Evolutionary conservation across 2,113 vertebrate genomes (phyloP).

Genomic region (Equus quagga): DNA sequence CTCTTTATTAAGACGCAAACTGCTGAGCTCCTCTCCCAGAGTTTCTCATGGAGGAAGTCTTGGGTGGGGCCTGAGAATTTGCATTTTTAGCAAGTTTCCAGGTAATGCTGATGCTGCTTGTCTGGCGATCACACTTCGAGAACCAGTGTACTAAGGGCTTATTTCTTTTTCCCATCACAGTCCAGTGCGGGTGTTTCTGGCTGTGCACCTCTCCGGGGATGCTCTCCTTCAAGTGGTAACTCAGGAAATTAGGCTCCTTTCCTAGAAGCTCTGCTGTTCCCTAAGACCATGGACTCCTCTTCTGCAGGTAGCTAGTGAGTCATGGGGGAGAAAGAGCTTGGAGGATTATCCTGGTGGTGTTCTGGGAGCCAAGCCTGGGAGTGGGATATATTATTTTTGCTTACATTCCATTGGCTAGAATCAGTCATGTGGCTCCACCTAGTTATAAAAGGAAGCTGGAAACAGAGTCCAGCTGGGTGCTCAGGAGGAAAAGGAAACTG

Average conservation of each 20-base stretch:
- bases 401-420: not conserved
- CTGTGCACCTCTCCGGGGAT: too few species aligned
- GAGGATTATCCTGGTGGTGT: not conserved
- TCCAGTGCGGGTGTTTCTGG: not conserved
- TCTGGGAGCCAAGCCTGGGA: not conserved
- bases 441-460: not conserved
- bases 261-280: not conserved
- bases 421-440: not conserved
- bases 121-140: not conserved
- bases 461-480: not conserved
- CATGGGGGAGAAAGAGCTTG: not conserved
- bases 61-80: not conserved
- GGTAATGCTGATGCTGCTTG: not conserved
- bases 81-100: not conserved
- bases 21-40: fast-evolving
- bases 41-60: not conserved
- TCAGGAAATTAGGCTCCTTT: not conserved
- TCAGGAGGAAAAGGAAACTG: not conserved
- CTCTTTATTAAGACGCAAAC: not conserved
- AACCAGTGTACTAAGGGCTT: not conserved
- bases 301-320: too few species aligned
- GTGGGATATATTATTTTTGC: not conserved
- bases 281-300: not conserved
- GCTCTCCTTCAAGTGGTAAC: not conserved
- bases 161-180: not conserved